phyloP scores from a whole-genome alignment of 1,140 invertebrate genomes.

The Tribolium castaneum region DNA sequence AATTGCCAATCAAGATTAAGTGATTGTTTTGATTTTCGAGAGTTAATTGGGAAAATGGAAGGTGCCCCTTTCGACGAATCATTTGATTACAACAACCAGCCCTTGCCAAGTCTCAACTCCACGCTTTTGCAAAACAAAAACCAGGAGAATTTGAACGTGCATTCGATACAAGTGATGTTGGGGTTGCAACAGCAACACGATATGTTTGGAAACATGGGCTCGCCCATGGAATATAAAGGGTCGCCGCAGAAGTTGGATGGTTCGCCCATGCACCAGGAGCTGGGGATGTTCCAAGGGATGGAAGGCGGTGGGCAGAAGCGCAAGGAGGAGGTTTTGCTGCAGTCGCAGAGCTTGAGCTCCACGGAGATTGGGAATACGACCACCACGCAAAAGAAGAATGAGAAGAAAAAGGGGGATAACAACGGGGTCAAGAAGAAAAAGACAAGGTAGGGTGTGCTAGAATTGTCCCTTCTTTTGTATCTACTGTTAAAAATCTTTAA shows the following conservation, averaged over 20 bases:
- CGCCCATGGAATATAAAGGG: slow-evolving; percentile 61
- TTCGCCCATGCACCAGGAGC: slow-evolving; percentile 61
- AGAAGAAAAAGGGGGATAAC: slow-evolving; percentile 87
- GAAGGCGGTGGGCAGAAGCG: slow-evolving; percentile 65
- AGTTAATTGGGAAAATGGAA: slow-evolving; percentile 69
- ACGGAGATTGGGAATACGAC: slow-evolving; percentile 60
- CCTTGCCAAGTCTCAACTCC: slow-evolving; percentile 65
- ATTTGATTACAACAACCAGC: slow-evolving; percentile 77
- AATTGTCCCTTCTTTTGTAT: neutral
- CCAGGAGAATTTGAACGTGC: slow-evolving; percentile 66
- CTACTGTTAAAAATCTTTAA: too few relatives aligned
- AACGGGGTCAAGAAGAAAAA: slow-evolving; percentile 94
- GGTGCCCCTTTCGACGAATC: slow-evolving; percentile 80
- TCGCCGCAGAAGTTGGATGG: slow-evolving; percentile 58
- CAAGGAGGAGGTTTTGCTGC: slow-evolving; percentile 67
- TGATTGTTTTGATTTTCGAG: slow-evolving; percentile 55
- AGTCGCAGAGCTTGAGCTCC: slow-evolving; percentile 61
- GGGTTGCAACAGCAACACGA: slow-evolving; percentile 70
- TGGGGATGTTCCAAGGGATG: slow-evolving; percentile 59
- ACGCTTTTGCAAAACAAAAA: slow-evolving; percentile 62
- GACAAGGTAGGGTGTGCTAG: slow-evolving; percentile 76
- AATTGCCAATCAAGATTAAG: slow-evolving; percentile 49
- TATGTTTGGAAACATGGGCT: slow-evolving; percentile 61
- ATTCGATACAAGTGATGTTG: slow-evolving; percentile 80
- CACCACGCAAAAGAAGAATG: slow-evolving; percentile 64